These are phyloP conservation scores for Drosophila lutescens DNA, from an alignment of 2,888 invertebrate species.

Conservation along the genomic window DNA sequence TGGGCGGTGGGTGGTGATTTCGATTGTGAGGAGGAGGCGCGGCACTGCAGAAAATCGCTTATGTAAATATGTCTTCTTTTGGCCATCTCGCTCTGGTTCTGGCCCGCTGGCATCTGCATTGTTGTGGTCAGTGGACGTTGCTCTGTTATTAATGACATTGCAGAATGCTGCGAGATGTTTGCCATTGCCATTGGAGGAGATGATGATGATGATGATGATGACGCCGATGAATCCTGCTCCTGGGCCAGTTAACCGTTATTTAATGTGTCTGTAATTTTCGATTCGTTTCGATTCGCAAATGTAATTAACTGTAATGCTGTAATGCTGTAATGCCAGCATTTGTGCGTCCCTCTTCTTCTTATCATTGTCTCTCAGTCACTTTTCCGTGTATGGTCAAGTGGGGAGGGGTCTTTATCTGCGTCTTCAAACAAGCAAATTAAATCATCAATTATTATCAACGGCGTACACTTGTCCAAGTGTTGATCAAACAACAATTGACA, in stretches of 20 bases:
- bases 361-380: conserved; percentile 1
- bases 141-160: conserved; percentile 75
- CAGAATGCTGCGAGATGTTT: conserved; percentile 44
- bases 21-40: conserved; percentile 42
- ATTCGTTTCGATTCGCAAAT: conserved; percentile 63
- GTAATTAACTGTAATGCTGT: conserved; percentile 76
- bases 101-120: conserved; percentile 28
- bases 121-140: conserved; percentile 50
- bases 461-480: conserved; percentile 45
- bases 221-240: conserved; percentile 6
- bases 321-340: conserved; percentile 50
- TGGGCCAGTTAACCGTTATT: conserved; percentile 71
- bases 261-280: conserved; percentile 74
- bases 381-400: conserved; percentile 32
- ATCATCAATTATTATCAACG: conserved; percentile 50
- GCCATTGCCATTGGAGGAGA: conserved; percentile 11
- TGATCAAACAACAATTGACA: conserved; percentile 71
- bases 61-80: conserved; percentile 63
- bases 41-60: conserved; percentile 72
- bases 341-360: conserved; percentile 5
- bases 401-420: conserved; percentile 23
- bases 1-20: not conserved
- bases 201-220: conserved; percentile 12
- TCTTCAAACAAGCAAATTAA: conserved; percentile 49
- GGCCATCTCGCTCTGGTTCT: conserved; percentile 2